Base-by-base conservation (phyloP, 30 jellyfish, hydroid and myxozoan genomes). In the Aurelia aurita region DNA sequence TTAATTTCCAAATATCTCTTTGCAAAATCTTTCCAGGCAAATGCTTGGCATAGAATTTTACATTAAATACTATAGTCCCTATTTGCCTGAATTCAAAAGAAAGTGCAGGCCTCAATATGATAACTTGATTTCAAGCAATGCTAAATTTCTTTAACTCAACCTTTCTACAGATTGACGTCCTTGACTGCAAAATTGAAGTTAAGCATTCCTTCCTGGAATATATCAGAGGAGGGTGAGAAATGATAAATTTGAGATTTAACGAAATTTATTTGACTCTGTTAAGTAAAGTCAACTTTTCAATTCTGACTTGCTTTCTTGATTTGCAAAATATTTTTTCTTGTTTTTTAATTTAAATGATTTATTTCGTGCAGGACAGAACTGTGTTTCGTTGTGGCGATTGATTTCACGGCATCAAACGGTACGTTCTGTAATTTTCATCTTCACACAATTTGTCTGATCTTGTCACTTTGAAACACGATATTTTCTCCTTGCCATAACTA, bases 371-470 rank as follows among this genome's bases (percentile, higher is more conserved):
- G 97, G 47, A 78, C 89, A 1, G 98, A 84, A 54, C 62, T 91
- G 29, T 68, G 89, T 47, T 85, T 91, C 53, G 84, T 80, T 8
- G 98, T 91, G 8, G 98, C 98, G 18, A 75, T 91, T 27, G 98
- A 91, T 45, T 91, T 91, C 74, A 91, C 98, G 19, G 98, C 96
- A 19, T 91, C 98, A 53, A 91, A 91, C 47, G 98, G 98, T 85
- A 83, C 39, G 59, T n/a, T 46, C 54, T 18, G 19, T 75, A 29
- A 11, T 23, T 23, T 26, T 55, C 20, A 0, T 14, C 10, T 19
- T 75, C 0, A 10, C 2, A 5, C 23, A 25, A 64, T 64, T 3
- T 11, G 0, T 22, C n/a, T 10, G 4, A 2, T 49, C 3, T 15
- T 5, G 14, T 18, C 3, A 2, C 27, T n/a, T 20, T 22, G 45